phyloP scores from a whole-genome alignment of 2,888 invertebrate species.

The Drosophila percnosoma region DNA sequence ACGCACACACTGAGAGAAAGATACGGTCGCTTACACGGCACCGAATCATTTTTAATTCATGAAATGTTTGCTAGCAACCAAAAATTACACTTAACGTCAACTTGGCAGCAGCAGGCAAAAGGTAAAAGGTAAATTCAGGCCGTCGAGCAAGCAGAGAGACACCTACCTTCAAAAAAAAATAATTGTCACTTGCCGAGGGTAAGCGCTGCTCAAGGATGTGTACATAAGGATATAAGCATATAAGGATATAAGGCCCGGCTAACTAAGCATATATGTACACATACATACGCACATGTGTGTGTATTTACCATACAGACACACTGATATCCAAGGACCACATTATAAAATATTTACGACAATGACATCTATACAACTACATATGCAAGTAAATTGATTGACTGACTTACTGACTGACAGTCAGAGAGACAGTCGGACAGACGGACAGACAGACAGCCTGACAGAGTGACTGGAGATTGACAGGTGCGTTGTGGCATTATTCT shows the following conservation, averaged over 20 bases:
- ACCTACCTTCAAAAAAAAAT: slow-evolving; percentile 55
- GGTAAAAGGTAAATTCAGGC: slow-evolving; percentile 34
- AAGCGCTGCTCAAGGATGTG: slow-evolving; percentile 30
- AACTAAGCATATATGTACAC: slow-evolving; percentile 16
- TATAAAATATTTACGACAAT: slow-evolving; percentile 64
- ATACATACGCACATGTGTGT: slow-evolving; percentile 2
- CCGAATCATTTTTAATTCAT: slow-evolving; percentile 76
- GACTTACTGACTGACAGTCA: slow-evolving; percentile 35
- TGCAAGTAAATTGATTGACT: slow-evolving; percentile 66
- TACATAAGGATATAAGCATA: slow-evolving; percentile 1
- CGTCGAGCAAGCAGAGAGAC: slow-evolving; percentile 14
- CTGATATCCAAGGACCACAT: slow-evolving; percentile 24
- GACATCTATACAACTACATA: slow-evolving; percentile 43
- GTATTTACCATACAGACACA: slow-evolving; percentile 17
- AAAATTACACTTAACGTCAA: slow-evolving; percentile 79
- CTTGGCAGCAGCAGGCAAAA: slow-evolving; percentile 30
- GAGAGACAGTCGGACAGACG: slow-evolving; percentile 19
- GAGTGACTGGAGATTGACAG: slow-evolving; percentile 44
- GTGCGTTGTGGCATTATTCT: not conserved
- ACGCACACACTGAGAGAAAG: slow-evolving; percentile 11
- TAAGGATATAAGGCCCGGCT: slow-evolving; percentile 3
- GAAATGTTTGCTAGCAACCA: slow-evolving; percentile 74
- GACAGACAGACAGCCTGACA: slow-evolving; percentile 27
- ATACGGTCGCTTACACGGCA: slow-evolving; percentile 10
- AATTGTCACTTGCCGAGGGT: slow-evolving; percentile 73